Percentiles rank a stretch among this genome's conserved stretches.
These are phyloP conservation scores for Crambe crambe DNA, from an alignment of 37 sponge, comb jelly and placozoan genomes.

Conservation along the genomic window DNA sequence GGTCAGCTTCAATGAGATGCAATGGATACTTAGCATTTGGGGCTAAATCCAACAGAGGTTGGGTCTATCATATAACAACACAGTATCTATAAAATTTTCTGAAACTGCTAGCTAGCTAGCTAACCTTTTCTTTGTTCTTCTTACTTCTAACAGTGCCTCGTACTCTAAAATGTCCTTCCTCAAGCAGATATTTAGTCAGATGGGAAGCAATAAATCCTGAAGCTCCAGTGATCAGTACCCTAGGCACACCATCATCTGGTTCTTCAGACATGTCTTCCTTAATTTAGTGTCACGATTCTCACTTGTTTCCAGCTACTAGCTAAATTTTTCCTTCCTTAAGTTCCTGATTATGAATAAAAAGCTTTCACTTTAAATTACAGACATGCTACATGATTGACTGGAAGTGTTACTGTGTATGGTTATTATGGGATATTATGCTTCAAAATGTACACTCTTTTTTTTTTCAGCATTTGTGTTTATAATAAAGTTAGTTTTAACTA, in stretches of 20 bases:
- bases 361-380: too few species aligned
- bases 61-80: slow-evolving; percentile 13
- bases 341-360: too few species aligned
- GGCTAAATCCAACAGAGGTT: slow-evolving; percentile 63
- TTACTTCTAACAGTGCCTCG: slow-evolving; percentile 84
- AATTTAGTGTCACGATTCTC: not conserved
- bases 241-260: slow-evolving; percentile 37
- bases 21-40: slow-evolving; percentile 74
- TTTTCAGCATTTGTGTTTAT: too few species aligned
- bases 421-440: too few species aligned
- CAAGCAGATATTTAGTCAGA: slow-evolving; percentile 67
- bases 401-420: too few species aligned
- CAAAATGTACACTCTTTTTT: too few species aligned
- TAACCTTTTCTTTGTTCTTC: slow-evolving; percentile 63
- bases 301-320: too few species aligned
- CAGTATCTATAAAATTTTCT: not conserved
- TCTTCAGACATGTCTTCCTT: slow-evolving; percentile 30
- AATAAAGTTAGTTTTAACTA: too few species aligned
- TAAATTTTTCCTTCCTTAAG: too few species aligned
- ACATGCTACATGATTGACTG: too few species aligned
- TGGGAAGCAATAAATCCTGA: slow-evolving; percentile 88
- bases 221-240: slow-evolving; percentile 90
- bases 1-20: slow-evolving; percentile 82
- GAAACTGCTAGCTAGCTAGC: not conserved
- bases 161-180: slow-evolving; percentile 56